Evolutionary conservation across 2,113 vertebrate species (phyloP).

Genomic region (Lamprotornis superbus): DNA sequence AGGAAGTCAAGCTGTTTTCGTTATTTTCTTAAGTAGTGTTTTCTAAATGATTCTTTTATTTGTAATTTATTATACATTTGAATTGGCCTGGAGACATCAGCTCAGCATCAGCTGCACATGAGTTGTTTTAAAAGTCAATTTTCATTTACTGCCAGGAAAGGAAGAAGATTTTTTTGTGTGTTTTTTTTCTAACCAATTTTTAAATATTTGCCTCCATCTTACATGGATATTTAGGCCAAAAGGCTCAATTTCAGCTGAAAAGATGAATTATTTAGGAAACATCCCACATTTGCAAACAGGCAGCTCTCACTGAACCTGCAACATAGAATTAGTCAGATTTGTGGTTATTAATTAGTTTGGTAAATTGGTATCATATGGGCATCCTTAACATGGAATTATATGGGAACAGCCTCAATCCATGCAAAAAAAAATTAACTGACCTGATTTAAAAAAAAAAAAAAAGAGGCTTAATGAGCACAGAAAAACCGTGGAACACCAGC

Average conservation of each 20-base stretch:
- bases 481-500: neutral
- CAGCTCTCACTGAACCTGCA: neutral
- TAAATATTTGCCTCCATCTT: neutral
- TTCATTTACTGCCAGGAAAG: neutral
- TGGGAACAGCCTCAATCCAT: neutral
- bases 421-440: neutral
- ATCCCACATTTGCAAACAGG: neutral
- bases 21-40: neutral
- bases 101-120: neutral
- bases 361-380: neutral
- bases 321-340: fast-evolving
- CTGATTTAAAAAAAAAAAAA: neutral
- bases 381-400: neutral
- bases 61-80: neutral
- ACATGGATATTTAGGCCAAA: neutral
- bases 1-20: neutral
- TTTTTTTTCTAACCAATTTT: neutral
- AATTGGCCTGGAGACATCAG: conserved; percentile 30
- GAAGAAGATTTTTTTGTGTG: neutral
- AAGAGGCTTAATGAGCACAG: neutral
- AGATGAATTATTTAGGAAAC: neutral
- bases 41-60: conserved; percentile 18
- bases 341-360: neutral
- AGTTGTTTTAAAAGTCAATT: conserved; percentile 1
- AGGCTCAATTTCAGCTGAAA: neutral